Conservation (phyloP, 2,888 invertebrate genomes). For the Eucera pruinosa region DNA sequence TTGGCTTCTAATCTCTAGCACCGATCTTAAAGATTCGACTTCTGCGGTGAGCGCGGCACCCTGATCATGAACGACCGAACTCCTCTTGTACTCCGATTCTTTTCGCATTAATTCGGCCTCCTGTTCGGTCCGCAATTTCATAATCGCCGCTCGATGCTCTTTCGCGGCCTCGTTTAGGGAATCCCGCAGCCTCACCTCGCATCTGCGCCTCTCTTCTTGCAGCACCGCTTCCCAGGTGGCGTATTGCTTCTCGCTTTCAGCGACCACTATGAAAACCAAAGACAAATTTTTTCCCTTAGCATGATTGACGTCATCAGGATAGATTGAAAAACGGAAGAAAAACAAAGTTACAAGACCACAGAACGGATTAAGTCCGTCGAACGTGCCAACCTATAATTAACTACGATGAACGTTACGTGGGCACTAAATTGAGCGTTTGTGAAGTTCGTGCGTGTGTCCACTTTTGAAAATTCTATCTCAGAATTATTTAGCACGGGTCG, state of each 20-base stretch:
- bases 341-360: slow-evolving; percentile 33
- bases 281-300: slow-evolving; percentile 1
- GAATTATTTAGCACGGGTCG: slow-evolving; percentile 28
- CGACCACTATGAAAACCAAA: slow-evolving; percentile 74
- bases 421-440: slow-evolving; percentile 63
- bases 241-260: slow-evolving; percentile 73
- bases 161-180: slow-evolving; percentile 75
- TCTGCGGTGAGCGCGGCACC: slow-evolving; percentile 88
- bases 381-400: slow-evolving; percentile 72
- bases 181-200: slow-evolving; percentile 75
- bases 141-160: slow-evolving; percentile 77
- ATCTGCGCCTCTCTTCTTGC: slow-evolving; percentile 76
- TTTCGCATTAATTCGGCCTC: slow-evolving; percentile 86
- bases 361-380: slow-evolving; percentile 54
- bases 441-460: slow-evolving; percentile 25
- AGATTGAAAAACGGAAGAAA: slow-evolving; percentile 44
- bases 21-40: slow-evolving; percentile 93
- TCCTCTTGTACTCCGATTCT: slow-evolving; percentile 85
- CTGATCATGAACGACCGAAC: slow-evolving; percentile 85
- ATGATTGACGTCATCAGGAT: slow-evolving; percentile 33
- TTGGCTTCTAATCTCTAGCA: slow-evolving; percentile 94
- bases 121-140: slow-evolving; percentile 84
- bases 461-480: slow-evolving; percentile 49
- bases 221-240: slow-evolving; percentile 72
- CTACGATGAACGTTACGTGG: slow-evolving; percentile 69